A percentile compares a stretch with the other conserved stretches of the same genome.
Evolutionary conservation across 1,140 invertebrate genomes (phyloP).

Genomic region (Nebria ingens): DNA sequence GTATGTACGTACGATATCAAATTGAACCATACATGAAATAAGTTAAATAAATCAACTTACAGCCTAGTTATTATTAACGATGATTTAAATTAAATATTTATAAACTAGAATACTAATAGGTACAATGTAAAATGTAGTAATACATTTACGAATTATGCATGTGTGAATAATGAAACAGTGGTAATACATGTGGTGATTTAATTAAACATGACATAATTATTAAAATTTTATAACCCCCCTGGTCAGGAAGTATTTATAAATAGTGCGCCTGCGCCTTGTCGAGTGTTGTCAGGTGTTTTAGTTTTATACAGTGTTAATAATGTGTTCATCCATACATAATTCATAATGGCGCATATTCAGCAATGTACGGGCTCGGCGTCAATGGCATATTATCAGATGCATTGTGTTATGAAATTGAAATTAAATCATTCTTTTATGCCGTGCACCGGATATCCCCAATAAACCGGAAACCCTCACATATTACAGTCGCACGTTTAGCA

Average conservation of each 20-base stretch:
- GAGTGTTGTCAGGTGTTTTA: background rate
- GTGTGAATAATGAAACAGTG: background rate
- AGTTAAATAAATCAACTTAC: too few species aligned
- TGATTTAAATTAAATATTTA: too few species aligned
- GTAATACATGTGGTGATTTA: background rate
- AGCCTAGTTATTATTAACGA: too few species aligned
- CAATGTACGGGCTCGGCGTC: conserved; percentile 11
- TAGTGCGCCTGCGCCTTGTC: background rate
- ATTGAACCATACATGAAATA: too few species aligned
- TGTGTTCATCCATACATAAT: conserved; percentile 1
- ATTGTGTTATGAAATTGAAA: conserved; percentile 15
- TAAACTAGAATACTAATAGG: too few species aligned
- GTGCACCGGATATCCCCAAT: conserved; percentile 19
- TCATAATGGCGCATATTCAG: conserved; percentile 15
- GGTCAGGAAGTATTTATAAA: too few species aligned
- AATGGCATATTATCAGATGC: conserved; percentile 1
- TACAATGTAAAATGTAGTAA: background rate
- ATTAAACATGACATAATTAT: conserved; percentile 7
- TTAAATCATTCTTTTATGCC: conserved; percentile 19
- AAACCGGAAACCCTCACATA: conserved; percentile 15
- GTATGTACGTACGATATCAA: background rate
- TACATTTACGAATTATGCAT: background rate
- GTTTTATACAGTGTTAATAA: background rate
- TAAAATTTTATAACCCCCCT: background rate
- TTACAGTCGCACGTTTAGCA: too few species aligned